Conservation (phyloP, 2,797 vertebrate genomes). For the Argyrosomus regius region DNA sequence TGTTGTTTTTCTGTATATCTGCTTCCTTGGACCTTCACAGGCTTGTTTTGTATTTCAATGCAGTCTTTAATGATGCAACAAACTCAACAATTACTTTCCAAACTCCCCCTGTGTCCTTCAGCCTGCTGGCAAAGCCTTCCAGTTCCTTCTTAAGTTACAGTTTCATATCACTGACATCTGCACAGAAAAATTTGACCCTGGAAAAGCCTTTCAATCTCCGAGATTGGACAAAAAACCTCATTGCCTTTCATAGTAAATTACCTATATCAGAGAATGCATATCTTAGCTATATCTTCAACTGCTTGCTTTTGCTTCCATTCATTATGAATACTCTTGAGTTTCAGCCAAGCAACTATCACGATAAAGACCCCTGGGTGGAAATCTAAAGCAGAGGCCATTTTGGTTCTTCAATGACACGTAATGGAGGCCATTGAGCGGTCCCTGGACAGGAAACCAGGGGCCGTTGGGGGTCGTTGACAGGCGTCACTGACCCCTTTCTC, state of each 20-base stretch:
- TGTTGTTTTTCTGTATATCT: slow-evolving; percentile 1
- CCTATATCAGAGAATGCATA: slow-evolving; percentile 67
- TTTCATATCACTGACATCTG: slow-evolving; percentile 57
- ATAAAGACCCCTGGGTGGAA: slow-evolving; percentile 71
- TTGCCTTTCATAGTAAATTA: slow-evolving; percentile 74
- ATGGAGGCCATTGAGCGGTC: slow-evolving; percentile 73
- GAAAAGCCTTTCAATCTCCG: slow-evolving; percentile 55
- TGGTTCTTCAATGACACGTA: slow-evolving; percentile 78
- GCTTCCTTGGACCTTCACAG: slow-evolving; percentile 23
- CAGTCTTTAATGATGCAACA: slow-evolving; percentile 17
- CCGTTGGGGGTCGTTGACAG: slow-evolving; percentile 75
- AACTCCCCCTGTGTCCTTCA: slow-evolving; percentile 21
- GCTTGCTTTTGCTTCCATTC: slow-evolving; percentile 68
- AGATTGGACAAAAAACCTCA: slow-evolving; percentile 65
- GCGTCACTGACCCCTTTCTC: slow-evolving; percentile 77
- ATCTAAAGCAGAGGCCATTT: slow-evolving; percentile 76
- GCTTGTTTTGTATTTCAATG: slow-evolving; percentile 21
- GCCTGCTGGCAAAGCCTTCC: slow-evolving; percentile 14
- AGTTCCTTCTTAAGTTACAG: slow-evolving; percentile 68
- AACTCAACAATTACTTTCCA: slow-evolving; percentile 34
- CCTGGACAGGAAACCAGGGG: slow-evolving; percentile 77
- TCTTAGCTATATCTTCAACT: slow-evolving; percentile 72
- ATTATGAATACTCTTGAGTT: slow-evolving; percentile 77
- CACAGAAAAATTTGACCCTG: slow-evolving; percentile 68
- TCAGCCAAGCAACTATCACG: slow-evolving; percentile 67